A percentile compares a stretch with the other conserved stretches of the same genome.
Evolutionary conservation across 2,888 invertebrate genomes (phyloP).

Genomic region (Seira musarum): DNA sequence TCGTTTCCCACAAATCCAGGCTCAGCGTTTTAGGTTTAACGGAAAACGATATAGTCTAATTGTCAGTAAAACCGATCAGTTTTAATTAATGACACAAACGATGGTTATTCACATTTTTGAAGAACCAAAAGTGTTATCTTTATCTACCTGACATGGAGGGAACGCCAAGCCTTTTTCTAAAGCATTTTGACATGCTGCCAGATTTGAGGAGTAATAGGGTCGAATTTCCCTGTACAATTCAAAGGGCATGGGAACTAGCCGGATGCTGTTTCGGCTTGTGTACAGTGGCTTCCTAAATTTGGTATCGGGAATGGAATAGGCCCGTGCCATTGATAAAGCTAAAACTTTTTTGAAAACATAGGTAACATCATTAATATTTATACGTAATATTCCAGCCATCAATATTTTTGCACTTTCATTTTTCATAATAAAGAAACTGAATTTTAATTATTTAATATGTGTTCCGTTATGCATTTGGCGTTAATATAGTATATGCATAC

Average conservation of each 20-base stretch:
- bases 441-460: too few relatives aligned
- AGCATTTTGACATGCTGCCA: slow-evolving; percentile 21
- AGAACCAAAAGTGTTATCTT: too few relatives aligned
- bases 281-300: background rate
- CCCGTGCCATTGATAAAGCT: background rate
- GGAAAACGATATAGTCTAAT: slow-evolving; percentile 24
- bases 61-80: background rate
- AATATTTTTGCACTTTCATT: too few relatives aligned
- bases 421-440: too few relatives aligned
- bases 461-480: too few relatives aligned
- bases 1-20: slow-evolving; percentile 43
- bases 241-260: slow-evolving; percentile 29
- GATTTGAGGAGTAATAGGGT: slow-evolving; percentile 30
- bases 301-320: slow-evolving; percentile 14
- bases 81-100: background rate
- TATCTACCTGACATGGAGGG: slow-evolving; percentile 21
- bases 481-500: too few relatives aligned
- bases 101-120: background rate
- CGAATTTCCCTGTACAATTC: slow-evolving; percentile 21
- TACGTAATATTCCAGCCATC: too few relatives aligned
- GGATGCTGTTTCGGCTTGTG: background rate
- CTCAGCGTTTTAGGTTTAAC: slow-evolving; percentile 13
- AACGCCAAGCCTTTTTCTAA: slow-evolving; percentile 9
- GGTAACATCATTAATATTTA: too few relatives aligned
- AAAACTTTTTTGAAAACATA: too few relatives aligned